phyloP scores from a whole-genome alignment of 2,113 vertebrate species.

The Stigmatopora argus region DNA sequence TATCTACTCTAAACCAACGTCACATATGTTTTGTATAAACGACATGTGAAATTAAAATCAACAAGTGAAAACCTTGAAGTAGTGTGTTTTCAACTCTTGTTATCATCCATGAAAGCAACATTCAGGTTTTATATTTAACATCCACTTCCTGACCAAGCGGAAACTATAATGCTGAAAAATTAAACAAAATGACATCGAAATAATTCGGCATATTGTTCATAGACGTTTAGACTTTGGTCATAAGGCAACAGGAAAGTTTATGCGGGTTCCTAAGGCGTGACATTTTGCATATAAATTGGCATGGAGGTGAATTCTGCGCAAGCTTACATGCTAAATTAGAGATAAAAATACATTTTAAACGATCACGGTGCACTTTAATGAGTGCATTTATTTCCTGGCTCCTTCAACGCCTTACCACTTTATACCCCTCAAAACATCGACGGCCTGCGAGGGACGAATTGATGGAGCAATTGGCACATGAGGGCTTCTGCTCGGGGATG shows the following conservation, averaged over 20 bases:
- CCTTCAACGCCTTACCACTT: conserved; percentile 49
- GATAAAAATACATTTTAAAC: conserved; percentile 19
- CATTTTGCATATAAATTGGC: not conserved
- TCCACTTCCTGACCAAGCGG: not conserved
- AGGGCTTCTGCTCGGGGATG: not conserved
- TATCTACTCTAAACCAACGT: not conserved
- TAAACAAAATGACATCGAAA: not conserved
- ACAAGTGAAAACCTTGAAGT: not conserved
- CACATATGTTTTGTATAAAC: not conserved
- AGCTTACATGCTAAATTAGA: conserved; percentile 23
- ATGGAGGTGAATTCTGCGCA: conserved; percentile 17
- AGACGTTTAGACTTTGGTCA: not conserved
- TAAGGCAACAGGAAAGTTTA: conserved; percentile 32
- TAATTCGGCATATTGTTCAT: not conserved
- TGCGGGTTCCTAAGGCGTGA: conserved; percentile 15
- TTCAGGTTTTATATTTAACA: not conserved
- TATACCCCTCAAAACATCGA: conserved; percentile 48
- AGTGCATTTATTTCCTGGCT: conserved; percentile 37
- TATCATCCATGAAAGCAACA: not conserved
- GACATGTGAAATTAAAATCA: not conserved
- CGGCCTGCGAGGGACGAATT: conserved; percentile 38
- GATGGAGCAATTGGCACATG: conserved; percentile 30
- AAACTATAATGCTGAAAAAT: not conserved
- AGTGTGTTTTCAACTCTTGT: not conserved
- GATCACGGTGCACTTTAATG: conserved; percentile 25